Evolutionary conservation across 1,140 invertebrate species (phyloP).

Genomic region (Sesamia nonagrioides): DNA sequence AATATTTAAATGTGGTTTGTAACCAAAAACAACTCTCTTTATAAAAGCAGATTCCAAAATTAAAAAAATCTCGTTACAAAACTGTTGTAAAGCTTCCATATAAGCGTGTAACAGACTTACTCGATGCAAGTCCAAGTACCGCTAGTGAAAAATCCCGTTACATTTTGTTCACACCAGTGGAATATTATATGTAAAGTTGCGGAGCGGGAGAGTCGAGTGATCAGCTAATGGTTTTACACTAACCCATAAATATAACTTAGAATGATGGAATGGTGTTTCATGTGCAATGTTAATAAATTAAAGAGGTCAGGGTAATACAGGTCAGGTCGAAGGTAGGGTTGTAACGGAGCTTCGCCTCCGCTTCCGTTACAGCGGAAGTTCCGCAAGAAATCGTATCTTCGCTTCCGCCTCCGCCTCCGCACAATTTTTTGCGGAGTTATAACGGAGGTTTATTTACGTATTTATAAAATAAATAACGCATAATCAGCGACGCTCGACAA

Average conservation of each 20-base stretch:
- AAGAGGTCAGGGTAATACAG: background rate
- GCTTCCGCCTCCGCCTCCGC: no score
- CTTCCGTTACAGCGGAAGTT: no score
- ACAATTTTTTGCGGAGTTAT: no score
- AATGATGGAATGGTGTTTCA: background rate
- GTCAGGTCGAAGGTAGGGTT: no score
- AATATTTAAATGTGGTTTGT: no score
- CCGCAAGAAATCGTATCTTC: no score
- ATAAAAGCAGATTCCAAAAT: background rate
- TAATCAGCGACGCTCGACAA: no score
- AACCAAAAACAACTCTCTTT: no score
- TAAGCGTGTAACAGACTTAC: background rate
- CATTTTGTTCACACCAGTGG: background rate
- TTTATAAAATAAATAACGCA: no score
- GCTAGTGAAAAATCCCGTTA: constrained; percentile 8
- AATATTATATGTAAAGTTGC: background rate
- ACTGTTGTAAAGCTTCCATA: background rate
- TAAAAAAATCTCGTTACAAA: background rate
- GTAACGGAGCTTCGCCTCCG: no score
- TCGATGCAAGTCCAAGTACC: background rate
- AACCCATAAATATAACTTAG: background rate
- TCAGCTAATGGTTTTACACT: background rate
- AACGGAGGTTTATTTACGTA: no score
- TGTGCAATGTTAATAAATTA: background rate
- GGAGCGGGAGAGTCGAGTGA: background rate